Conservation (phyloP, 1,140 invertebrate species). For the Anoplophora glabripennis region DNA sequence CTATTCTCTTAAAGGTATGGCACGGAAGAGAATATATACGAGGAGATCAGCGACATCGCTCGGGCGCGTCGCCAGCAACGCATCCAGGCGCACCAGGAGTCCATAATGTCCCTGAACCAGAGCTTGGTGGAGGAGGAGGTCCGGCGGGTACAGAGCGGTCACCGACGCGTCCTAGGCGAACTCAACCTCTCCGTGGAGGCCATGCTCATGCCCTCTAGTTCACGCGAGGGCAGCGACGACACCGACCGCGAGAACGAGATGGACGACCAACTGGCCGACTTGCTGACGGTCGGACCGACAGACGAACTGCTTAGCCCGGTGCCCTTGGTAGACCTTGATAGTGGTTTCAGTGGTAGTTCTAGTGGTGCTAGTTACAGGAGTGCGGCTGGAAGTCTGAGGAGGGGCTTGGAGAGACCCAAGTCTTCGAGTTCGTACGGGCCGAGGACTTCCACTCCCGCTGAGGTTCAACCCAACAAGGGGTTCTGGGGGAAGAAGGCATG, state of each 20-base stretch:
- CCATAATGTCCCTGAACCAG: conserved; percentile 57
- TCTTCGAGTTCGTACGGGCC: conserved; percentile 14
- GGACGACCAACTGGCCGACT: conserved; percentile 62
- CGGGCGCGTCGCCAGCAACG: conserved; percentile 41
- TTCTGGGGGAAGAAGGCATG: conserved; percentile 72
- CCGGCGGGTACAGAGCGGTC: conserved; percentile 70
- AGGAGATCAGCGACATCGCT: conserved; percentile 72
- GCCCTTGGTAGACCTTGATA: conserved; percentile 67
- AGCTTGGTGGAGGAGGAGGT: conserved; percentile 78
- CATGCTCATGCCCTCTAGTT: conserved; percentile 72
- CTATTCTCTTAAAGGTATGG: conserved; percentile 56
- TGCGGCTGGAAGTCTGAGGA: conserved; percentile 58
- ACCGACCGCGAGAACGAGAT: conserved; percentile 52
- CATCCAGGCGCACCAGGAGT: conserved; percentile 22
- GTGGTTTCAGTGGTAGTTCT: conserved; percentile 76
- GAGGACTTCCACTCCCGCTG: conserved; percentile 18
- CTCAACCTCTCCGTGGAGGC: conserved; percentile 81
- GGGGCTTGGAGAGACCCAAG: conserved; percentile 28
- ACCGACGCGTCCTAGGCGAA: conserved; percentile 78
- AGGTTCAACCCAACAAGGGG: conserved; percentile 44
- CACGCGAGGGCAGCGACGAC: conserved; percentile 47
- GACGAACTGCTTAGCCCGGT: conserved; percentile 69
- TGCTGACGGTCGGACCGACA: conserved; percentile 66
- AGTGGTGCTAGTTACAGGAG: conserved; percentile 71
- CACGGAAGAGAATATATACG: conserved; percentile 84